Evolutionary conservation across 2,797 vertebrate genomes (phyloP).

Genomic region (Typhlichthys eigenmanni): DNA sequence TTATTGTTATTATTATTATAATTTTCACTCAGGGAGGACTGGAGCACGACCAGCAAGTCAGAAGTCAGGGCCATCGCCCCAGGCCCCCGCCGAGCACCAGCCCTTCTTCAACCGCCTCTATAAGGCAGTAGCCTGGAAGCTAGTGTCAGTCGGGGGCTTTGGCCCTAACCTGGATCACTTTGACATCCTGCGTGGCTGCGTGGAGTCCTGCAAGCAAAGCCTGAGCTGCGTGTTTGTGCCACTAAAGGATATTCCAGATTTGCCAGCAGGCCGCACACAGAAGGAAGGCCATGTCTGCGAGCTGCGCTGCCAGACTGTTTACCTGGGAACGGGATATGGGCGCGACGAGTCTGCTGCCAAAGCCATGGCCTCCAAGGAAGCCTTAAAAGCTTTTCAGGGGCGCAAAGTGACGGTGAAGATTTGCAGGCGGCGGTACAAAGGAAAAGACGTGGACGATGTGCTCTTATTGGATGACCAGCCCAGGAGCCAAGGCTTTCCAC

Average conservation of each 20-base stretch:
- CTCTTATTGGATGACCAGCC: conserved; percentile 91
- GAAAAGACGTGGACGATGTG: conserved; percentile 91
- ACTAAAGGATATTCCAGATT: conserved; percentile 91
- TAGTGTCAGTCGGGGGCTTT: conserved; percentile 94
- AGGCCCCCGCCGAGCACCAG: conserved; percentile 86
- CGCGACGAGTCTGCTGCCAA: conserved; percentile 90
- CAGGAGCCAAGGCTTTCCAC: conserved; percentile 88
- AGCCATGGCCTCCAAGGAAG: conserved; percentile 95
- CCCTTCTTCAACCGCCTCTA: conserved; percentile 97
- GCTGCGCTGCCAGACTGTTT: conserved; percentile 91
- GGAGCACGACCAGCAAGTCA: conserved; percentile 16
- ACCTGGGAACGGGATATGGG: conserved; percentile 95
- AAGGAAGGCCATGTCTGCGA: conserved; percentile 96
- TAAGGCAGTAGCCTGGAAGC: conserved; percentile 95
- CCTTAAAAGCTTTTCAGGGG: conserved; percentile 93
- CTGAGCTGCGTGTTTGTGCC: conserved; percentile 92
- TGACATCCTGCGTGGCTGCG: conserved; percentile 88
- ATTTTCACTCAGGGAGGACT: conserved; percentile 16
- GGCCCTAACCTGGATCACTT: conserved; percentile 90
- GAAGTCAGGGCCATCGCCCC: conserved; percentile 68
- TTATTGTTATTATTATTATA: too few relatives aligned
- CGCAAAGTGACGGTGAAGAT: conserved; percentile 93
- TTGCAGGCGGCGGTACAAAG: conserved; percentile 88
- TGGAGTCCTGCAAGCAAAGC: conserved; percentile 90
- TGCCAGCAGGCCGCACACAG: conserved; percentile 90